phyloP scores from a whole-genome alignment of 2,113 vertebrate genomes.

The Suncus etruscus region DNA sequence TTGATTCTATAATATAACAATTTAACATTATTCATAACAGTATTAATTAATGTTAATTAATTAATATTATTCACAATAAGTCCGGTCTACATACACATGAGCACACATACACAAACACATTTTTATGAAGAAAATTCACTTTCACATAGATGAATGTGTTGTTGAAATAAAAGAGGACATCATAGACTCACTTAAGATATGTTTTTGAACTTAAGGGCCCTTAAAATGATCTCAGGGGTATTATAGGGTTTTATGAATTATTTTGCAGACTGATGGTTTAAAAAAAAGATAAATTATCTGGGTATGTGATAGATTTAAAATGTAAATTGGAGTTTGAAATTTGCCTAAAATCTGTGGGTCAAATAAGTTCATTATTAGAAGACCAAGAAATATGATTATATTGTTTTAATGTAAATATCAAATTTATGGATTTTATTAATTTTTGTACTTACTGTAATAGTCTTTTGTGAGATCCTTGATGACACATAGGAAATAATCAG shows the following conservation, averaged over 20 bases:
- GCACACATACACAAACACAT: not conserved
- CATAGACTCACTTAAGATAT: not conserved
- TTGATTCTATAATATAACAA: no score
- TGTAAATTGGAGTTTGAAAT: constrained; percentile 27
- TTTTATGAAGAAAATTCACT: not conserved
- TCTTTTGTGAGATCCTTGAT: not conserved
- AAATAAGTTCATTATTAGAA: not conserved
- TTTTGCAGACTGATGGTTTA: constrained; percentile 20
- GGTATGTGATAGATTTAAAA: not conserved
- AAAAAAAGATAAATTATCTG: constrained; percentile 25
- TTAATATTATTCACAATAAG: no score
- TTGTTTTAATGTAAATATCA: no score
- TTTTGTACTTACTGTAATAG: not conserved
- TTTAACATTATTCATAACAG: not conserved
- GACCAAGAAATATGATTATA: not conserved
- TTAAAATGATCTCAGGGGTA: not conserved
- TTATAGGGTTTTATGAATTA: not conserved
- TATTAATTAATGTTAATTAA: no score
- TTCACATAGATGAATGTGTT: not conserved
- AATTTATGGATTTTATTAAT: no score
- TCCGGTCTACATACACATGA: not conserved
- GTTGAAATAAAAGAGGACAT: not conserved
- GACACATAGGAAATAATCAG: not conserved
- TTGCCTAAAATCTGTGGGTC: not conserved
- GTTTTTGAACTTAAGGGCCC: no score